phyloP scores from a whole-genome alignment of 2,888 invertebrate species.

The Cenopis cana region DNA sequence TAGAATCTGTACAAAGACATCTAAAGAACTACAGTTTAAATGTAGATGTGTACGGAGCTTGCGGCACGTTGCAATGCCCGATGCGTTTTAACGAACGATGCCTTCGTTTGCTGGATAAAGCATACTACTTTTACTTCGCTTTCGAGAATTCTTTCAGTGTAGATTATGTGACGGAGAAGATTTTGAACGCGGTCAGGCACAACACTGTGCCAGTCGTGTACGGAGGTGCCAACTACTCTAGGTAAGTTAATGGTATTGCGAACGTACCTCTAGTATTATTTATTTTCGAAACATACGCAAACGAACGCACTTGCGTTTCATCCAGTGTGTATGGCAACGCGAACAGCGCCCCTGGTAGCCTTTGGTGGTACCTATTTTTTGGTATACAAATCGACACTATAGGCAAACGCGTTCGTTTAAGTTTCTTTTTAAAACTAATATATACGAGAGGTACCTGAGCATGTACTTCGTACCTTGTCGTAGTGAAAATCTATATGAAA shows the following conservation, averaged over 20 bases:
- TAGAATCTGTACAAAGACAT: conserved; percentile 51
- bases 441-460: too few relatives aligned
- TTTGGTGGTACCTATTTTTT: too few relatives aligned
- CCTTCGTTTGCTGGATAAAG: conserved; percentile 54
- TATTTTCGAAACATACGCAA: too few relatives aligned
- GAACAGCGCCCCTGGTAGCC: too few relatives aligned
- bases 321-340: too few relatives aligned
- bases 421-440: too few relatives aligned
- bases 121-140: conserved; percentile 69
- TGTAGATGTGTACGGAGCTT: conserved; percentile 63
- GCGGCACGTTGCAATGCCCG: conserved; percentile 57
- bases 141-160: conserved; percentile 67
- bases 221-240: conserved; percentile 66
- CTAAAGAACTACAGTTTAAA: conserved; percentile 53
- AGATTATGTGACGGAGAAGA: conserved; percentile 72
- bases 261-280: too few relatives aligned
- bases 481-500: too few relatives aligned
- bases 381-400: too few relatives aligned
- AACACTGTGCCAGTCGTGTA: conserved; percentile 67
- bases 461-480: too few relatives aligned
- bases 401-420: too few relatives aligned
- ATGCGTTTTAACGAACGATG: conserved; percentile 51
- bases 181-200: conserved; percentile 61
- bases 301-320: too few relatives aligned
- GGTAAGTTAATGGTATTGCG: conserved; percentile 6